phyloP scores from a whole-genome alignment of 1,140 invertebrate genomes.

The Dysdera silvatica region DNA sequence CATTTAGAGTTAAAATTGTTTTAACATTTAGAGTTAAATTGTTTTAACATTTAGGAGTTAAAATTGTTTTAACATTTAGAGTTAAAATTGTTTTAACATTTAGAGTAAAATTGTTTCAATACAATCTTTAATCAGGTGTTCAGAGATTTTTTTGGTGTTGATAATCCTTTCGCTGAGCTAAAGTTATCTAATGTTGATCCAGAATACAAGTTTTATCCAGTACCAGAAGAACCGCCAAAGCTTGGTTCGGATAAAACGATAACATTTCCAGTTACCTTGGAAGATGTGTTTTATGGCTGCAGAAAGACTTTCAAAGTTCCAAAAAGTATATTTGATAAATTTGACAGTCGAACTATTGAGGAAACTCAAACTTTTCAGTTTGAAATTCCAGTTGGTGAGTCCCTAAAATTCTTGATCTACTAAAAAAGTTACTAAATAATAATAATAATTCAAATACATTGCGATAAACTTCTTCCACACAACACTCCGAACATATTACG shows the following conservation, averaged over 20 bases:
- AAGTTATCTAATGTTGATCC: constrained; percentile 16
- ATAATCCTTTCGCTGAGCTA: constrained; percentile 20
- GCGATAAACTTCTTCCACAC: too few species aligned
- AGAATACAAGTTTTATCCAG: constrained; percentile 8
- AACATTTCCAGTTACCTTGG: not conserved
- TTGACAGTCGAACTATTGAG: not conserved
- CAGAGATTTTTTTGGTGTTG: constrained; percentile 19
- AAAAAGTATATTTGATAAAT: not conserved
- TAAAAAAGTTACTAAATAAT: too few species aligned
- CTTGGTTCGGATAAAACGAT: constrained; percentile 2
- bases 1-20: too few species aligned
- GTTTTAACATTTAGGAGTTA: too few species aligned
- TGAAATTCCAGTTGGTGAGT: constrained; percentile 11
- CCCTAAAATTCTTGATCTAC: too few species aligned
- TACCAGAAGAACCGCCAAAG: not conserved
- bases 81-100: too few species aligned
- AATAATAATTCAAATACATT: too few species aligned
- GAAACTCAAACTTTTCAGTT: constrained; percentile 8
- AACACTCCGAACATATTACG: too few species aligned
- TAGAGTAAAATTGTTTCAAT: too few species aligned
- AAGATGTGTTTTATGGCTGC: constrained; percentile 16
- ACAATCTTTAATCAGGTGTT: too few species aligned
- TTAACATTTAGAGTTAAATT: too few species aligned
- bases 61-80: too few species aligned
- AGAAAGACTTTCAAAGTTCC: constrained; percentile 8